A percentile compares a stretch with the other conserved stretches of the same genome.
phyloP scores from a whole-genome alignment of 2,888 invertebrate genomes.

The Sympetrum striolatum region DNA sequence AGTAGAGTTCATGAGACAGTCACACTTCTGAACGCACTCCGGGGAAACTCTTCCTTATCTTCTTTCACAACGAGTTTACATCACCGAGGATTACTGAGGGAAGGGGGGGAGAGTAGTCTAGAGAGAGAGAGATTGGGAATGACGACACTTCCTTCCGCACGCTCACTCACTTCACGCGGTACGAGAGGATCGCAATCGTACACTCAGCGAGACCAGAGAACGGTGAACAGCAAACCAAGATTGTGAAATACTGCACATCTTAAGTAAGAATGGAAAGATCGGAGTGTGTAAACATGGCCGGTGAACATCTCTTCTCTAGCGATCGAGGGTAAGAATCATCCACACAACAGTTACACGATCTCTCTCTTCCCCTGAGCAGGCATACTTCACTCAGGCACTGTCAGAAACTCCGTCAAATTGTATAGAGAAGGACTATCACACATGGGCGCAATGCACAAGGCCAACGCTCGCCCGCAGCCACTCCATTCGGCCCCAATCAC shows the following conservation, averaged over 20 bases:
- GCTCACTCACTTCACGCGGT: neutral
- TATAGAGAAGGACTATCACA: conserved; percentile 30
- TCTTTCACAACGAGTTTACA: conserved; percentile 38
- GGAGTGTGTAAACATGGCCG: neutral
- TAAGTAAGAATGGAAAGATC: neutral
- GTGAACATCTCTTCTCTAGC: neutral
- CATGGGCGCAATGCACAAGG: conserved; percentile 23
- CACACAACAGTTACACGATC: conserved; percentile 22
- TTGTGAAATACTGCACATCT: neutral
- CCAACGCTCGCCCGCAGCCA: conserved; percentile 30
- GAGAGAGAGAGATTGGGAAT: conserved; percentile 36
- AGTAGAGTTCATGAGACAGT: conserved; percentile 14
- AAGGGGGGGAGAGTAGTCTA: neutral
- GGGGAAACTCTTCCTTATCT: conserved; percentile 20
- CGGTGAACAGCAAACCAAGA: neutral
- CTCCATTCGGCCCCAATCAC: conserved; percentile 17
- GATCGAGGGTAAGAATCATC: neutral
- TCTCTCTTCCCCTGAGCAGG: conserved; percentile 33
- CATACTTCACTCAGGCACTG: conserved; percentile 39
- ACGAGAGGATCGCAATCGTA: neutral
- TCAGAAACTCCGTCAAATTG: conserved; percentile 7
- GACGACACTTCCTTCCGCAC: neutral
- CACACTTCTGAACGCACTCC: conserved; percentile 22
- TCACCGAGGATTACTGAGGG: conserved; percentile 10
- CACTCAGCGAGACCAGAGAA: neutral